phyloP scores from a whole-genome alignment of 2,888 invertebrate species.

The Hyles lineata region DNA sequence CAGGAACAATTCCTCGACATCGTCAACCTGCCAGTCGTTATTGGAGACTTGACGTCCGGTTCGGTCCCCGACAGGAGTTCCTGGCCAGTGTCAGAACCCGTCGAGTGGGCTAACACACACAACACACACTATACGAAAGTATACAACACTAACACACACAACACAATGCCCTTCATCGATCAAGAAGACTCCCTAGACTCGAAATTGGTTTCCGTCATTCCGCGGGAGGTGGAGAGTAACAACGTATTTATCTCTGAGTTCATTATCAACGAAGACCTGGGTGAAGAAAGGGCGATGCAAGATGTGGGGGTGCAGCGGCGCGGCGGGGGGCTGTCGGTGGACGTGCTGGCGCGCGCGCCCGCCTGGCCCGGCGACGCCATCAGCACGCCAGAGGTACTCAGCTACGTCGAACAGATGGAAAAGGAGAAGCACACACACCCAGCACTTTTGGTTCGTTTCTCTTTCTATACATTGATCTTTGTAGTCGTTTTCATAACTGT shows the following conservation, averaged over 20 bases:
- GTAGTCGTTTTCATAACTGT: no score
- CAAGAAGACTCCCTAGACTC: slow-evolving; percentile 74
- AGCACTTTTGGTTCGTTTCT: slow-evolving; percentile 55
- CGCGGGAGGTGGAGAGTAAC: slow-evolving; percentile 72
- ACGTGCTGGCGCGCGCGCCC: slow-evolving; percentile 60
- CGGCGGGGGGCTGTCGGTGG: slow-evolving; percentile 58
- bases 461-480: not conserved
- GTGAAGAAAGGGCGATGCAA: slow-evolving; percentile 41
- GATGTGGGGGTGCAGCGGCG: slow-evolving; percentile 45
- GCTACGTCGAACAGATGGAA: slow-evolving; percentile 76
- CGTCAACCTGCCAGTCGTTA: slow-evolving; percentile 70
- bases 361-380: slow-evolving; percentile 62
- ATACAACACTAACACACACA: slow-evolving; percentile 57
- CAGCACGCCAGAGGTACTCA: slow-evolving; percentile 79
- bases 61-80: slow-evolving; percentile 54
- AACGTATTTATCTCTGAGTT: slow-evolving; percentile 66
- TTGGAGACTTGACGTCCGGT: slow-evolving; percentile 68
- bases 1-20: slow-evolving; percentile 72
- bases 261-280: slow-evolving; percentile 55
- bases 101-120: slow-evolving; percentile 57
- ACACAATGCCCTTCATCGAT: slow-evolving; percentile 72
- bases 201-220: slow-evolving; percentile 69
- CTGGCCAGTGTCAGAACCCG: slow-evolving; percentile 56
- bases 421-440: slow-evolving; percentile 64
- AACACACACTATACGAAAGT: slow-evolving; percentile 61